Evolutionary conservation across 2,797 vertebrate species (phyloP).

Genomic region (Sebastiscus tertius): DNA sequence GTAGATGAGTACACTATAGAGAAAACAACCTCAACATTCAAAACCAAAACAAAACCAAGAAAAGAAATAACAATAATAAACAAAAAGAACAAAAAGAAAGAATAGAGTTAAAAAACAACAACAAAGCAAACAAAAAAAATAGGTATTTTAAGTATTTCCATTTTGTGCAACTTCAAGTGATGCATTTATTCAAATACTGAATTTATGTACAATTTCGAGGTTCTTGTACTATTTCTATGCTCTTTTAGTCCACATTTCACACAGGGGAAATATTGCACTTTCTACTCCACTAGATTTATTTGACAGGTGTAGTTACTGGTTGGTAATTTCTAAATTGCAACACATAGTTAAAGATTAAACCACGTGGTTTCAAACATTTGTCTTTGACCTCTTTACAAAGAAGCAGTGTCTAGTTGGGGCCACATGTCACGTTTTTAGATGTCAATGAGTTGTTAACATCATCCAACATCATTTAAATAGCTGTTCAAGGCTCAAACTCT

Average conservation of each 20-base stretch:
- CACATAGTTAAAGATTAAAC: too few species aligned
- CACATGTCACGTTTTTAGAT: not conserved
- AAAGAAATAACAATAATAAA: too few species aligned
- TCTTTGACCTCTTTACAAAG: not conserved
- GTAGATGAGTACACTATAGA: too few species aligned
- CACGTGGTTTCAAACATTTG: not conserved
- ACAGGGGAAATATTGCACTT: not conserved
- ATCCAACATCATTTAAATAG: not conserved
- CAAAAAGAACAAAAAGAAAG: accelerated
- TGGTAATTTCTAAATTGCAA: not conserved
- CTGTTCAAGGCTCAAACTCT: not conserved
- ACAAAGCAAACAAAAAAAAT: too few species aligned
- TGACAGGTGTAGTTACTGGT: not conserved
- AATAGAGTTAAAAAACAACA: too few species aligned
- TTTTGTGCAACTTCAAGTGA: not conserved
- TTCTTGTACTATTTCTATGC: not conserved
- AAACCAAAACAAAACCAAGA: too few species aligned
- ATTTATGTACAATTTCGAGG: not conserved
- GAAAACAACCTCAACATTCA: too few species aligned
- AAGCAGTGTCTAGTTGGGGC: not conserved
- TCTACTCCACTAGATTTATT: not conserved
- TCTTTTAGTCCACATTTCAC: not conserved
- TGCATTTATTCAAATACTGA: not conserved
- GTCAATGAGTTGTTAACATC: not conserved
- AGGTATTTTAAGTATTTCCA: not conserved